Base-by-base conservation (phyloP, 2,888 invertebrate genomes). In the Ethmia dodecea region DNA sequence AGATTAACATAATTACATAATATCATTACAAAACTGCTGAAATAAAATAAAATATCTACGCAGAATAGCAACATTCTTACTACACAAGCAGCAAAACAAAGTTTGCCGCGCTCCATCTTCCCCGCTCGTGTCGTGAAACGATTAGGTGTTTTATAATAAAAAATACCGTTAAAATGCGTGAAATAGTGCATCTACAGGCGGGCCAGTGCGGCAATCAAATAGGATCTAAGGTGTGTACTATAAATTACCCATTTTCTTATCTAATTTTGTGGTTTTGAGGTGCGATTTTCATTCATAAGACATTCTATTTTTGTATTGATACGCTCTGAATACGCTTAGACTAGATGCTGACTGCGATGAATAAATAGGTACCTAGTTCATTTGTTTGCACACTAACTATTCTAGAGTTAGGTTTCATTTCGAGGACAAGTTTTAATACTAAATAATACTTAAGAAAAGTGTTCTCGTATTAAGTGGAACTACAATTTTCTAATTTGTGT, bases 201-300 rank as follows among this genome's bases (percentile, higher is more conserved):
- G 95, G 95, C 40, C 95, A 96, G 77, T 96, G 95, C 73, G 95
- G 95, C 47, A 96, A 96, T 75, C 96, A 96, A 84, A 95, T 96
- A 65, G 96, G 96, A 52, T 94, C 95, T 43, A 96, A 96, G 93
- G 96, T 95, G 45, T 37, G 52, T 45, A 8, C 10, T 3, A 11
- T 13, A 42, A 36, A 51, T 26, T 28, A 38, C 28, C n/a, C 20
- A 40, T 37, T 35, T 16, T 34, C 18, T 18, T n/a, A 29, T n/a
- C 40, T 39, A 49, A 16, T 29, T 10, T 15, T 3, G 11, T 30
- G 9, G 3, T 11, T 30, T 20, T 12, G 16, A 12, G 2, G 9
- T 24, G 11, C 24, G 31, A 37, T 45, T 41, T 38, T 35, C 30
- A 32, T 29, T 39, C 20, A 36, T 16, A 10, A 16, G 14, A 31